A percentile compares a stretch with the other conserved stretches of the same genome.
phyloP scores from a whole-genome alignment of 2,888 invertebrate genomes.

The Cryptus viduatorius region DNA sequence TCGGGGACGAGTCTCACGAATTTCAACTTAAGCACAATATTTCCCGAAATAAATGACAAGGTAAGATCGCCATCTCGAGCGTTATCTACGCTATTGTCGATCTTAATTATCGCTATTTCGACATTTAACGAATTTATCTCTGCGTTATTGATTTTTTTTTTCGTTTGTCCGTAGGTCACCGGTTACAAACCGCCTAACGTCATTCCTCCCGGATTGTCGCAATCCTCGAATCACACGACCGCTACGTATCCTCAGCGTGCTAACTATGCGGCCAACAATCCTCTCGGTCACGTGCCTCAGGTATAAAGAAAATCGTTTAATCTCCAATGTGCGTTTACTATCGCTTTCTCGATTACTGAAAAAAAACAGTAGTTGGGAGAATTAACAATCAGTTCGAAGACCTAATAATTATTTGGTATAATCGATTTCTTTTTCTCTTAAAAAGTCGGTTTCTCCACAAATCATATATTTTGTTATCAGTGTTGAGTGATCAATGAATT shows the following conservation, averaged over 20 bases:
- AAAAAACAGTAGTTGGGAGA: no score
- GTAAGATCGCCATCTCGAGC: slow-evolving; percentile 69
- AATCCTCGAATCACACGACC: slow-evolving; percentile 79
- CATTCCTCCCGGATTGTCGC: slow-evolving; percentile 79
- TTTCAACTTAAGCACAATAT: slow-evolving; percentile 93
- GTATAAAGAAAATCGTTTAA: slow-evolving; percentile 68
- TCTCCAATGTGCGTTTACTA: background rate
- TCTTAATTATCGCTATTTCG: background rate
- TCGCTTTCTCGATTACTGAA: no score
- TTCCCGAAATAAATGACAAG: slow-evolving; percentile 92
- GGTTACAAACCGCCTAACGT: slow-evolving; percentile 83
- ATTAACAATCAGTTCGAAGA: no score
- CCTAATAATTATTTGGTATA: no score
- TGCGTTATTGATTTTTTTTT: background rate
- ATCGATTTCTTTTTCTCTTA: background rate
- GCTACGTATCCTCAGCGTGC: slow-evolving; percentile 80
- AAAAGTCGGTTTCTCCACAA: background rate
- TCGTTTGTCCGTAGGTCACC: slow-evolving; percentile 74
- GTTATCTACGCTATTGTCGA: background rate
- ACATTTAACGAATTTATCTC: background rate
- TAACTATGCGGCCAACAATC: slow-evolving; percentile 80
- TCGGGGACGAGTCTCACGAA: slow-evolving; percentile 89
- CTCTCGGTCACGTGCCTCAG: slow-evolving; percentile 82
- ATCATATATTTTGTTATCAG: slow-evolving; percentile 7
- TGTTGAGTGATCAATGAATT: background rate